Conservation (phyloP, 2,797 vertebrate species). For the Vespertilio murinus region DNA sequence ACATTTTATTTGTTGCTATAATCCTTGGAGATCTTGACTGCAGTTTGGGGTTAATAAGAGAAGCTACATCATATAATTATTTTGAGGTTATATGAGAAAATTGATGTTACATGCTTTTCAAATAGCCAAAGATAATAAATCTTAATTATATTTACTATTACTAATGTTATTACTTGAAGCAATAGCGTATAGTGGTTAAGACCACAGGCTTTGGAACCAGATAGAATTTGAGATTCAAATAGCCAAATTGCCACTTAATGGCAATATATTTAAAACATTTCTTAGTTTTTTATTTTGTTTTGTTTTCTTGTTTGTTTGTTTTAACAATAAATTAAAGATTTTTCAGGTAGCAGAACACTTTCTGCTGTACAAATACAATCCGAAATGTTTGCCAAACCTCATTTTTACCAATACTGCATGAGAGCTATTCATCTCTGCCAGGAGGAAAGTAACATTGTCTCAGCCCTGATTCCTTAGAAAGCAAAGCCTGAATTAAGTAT, state of each 20-base stretch:
- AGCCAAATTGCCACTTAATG: neutral
- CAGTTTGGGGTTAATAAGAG: neutral
- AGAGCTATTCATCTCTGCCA: neutral
- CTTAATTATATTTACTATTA: neutral
- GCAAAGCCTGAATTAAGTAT: neutral
- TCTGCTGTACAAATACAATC: neutral
- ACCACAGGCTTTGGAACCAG: neutral
- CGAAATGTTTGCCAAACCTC: neutral
- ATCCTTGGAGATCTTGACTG: neutral
- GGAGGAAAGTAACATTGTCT: neutral
- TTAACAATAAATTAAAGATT: neutral
- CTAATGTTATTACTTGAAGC: neutral
- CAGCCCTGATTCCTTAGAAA: neutral
- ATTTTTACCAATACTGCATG: neutral
- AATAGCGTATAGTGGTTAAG: neutral
- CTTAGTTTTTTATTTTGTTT: neutral
- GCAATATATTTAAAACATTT: neutral
- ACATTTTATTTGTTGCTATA: slow-evolving; percentile 8
- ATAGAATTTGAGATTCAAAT: neutral
- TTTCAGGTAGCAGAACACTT: neutral
- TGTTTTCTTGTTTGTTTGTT: neutral
- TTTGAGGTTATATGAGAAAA: slow-evolving; percentile 20
- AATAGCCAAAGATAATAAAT: neutral
- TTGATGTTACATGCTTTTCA: neutral
- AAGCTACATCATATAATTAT: neutral